phyloP scores from a whole-genome alignment of 2,113 vertebrate species.

The Irena cyanogastra region DNA sequence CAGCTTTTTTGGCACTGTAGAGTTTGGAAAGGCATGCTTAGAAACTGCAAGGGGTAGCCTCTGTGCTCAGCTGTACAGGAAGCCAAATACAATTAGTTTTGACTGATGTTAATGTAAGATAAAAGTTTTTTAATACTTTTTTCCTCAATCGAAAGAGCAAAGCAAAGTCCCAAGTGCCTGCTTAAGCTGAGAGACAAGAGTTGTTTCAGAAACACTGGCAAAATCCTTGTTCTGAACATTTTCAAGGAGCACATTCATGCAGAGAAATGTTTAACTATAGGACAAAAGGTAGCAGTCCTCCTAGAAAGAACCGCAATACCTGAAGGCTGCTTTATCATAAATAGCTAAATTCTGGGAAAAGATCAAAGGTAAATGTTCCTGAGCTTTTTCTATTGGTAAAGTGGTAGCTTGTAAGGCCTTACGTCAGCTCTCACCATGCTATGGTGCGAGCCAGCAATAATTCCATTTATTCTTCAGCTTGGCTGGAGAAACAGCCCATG shows the following conservation, averaged over 20 bases:
- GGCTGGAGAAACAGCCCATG: not conserved
- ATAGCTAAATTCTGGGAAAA: not conserved
- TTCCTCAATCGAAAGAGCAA: not conserved
- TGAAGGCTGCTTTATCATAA: not conserved
- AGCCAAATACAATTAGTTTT: not conserved
- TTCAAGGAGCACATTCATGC: not conserved
- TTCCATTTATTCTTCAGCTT: not conserved
- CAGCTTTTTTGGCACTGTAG: not conserved
- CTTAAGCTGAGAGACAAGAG: not conserved
- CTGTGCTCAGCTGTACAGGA: not conserved
- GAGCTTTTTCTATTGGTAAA: not conserved
- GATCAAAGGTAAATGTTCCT: not conserved
- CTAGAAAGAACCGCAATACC: not conserved
- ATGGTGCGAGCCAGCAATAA: accelerated
- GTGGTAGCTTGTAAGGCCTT: not conserved
- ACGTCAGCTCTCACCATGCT: accelerated
- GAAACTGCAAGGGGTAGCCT: not conserved
- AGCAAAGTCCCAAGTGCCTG: not conserved
- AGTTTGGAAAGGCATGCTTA: not conserved
- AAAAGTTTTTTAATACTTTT: not conserved
- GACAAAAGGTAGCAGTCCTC: not conserved
- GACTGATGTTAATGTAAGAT: too few species aligned
- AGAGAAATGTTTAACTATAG: not conserved
- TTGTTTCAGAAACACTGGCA: not conserved
- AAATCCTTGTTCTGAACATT: not conserved